A percentile compares a stretch with the other conserved stretches of the same genome.
Evolutionary conservation across 2,888 invertebrate genomes (phyloP).

Genomic region (Acanthosepion esculentum): DNA sequence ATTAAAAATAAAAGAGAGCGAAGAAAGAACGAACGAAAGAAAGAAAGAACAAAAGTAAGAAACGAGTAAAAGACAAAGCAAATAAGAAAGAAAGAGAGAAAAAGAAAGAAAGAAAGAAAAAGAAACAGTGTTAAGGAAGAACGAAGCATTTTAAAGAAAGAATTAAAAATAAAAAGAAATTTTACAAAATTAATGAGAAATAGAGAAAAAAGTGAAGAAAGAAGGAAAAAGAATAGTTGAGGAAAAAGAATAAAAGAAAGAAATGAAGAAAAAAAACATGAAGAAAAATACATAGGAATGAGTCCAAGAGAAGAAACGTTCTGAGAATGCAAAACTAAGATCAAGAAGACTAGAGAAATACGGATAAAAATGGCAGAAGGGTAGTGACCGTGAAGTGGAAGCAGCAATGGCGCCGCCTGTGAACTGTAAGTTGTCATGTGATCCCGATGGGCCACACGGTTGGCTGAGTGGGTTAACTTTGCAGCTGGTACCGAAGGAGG

Average conservation of each 20-base stretch:
- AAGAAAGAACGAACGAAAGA: neutral
- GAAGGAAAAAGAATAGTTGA: neutral
- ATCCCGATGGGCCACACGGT: constrained; percentile 8
- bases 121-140: neutral
- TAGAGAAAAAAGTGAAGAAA: neutral
- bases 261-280: neutral
- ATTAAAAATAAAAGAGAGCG: too few species aligned
- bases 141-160: neutral
- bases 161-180: neutral
- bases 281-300: neutral
- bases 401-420: neutral
- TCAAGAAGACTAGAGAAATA: neutral
- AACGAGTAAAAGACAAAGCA: neutral
- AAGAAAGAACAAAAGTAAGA: neutral
- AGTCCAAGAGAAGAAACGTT: neutral
- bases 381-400: neutral
- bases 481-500: neutral
- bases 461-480: neutral
- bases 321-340: neutral
- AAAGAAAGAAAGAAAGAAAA: neutral
- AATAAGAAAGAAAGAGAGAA: neutral
- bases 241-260: neutral
- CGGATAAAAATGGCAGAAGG: neutral
- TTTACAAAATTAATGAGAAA: neutral
- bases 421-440: constrained; percentile 18